Percentiles rank a stretch among this genome's conserved stretches.
Conservation (phyloP, 2,113 vertebrate species). For the Benitochromis conjunctus region DNA sequence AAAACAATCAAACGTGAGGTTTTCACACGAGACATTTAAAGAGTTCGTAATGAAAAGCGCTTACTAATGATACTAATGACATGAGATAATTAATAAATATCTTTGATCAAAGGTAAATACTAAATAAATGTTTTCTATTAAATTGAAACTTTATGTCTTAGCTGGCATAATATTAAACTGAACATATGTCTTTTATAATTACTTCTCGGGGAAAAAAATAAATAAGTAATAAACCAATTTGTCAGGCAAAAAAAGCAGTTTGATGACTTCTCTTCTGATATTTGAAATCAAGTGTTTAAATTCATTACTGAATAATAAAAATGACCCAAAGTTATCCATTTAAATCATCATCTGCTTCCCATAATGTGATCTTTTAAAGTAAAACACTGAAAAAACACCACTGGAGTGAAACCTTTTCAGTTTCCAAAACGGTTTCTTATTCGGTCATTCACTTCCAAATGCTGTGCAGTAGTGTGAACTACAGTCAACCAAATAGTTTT, state of each 20-base stretch:
- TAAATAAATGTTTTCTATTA: background rate
- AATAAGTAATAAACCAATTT: background rate
- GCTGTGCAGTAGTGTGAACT: background rate
- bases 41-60: background rate
- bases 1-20: background rate
- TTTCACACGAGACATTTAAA: background rate
- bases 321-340: background rate
- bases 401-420: background rate
- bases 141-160: background rate
- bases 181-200: background rate
- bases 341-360: background rate
- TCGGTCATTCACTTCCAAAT: background rate
- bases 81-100: background rate
- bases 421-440: background rate
- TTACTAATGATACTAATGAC: background rate
- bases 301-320: background rate
- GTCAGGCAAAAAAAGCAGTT: background rate
- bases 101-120: background rate
- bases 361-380: background rate
- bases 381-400: background rate
- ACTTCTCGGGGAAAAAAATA: rapidly evolving
- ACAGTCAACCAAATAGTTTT: too few relatives aligned
- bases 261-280: background rate
- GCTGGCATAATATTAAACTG: background rate
- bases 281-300: background rate